Conservation (phyloP, 2,113 vertebrate genomes). For the Lagopus muta region DNA sequence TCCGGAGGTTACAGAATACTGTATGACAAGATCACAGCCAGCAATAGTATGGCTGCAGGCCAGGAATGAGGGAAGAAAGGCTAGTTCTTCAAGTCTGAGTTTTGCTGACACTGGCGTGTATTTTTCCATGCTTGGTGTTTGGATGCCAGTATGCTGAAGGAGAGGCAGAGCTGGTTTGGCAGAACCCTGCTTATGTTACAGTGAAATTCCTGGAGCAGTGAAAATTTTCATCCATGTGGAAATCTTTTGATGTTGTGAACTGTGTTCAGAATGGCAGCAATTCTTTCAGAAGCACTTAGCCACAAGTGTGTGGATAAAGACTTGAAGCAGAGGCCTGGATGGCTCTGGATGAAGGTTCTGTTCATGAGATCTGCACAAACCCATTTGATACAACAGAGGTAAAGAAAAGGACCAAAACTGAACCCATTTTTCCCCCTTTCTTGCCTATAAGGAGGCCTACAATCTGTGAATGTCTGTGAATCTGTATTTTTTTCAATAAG, state of each 20-base stretch:
- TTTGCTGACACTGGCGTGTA: background rate
- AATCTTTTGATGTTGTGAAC: slow-evolving; percentile 1
- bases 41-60: background rate
- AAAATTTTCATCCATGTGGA: background rate
- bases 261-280: background rate
- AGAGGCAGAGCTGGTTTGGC: slow-evolving; percentile 23
- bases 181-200: background rate
- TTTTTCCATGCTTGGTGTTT: background rate
- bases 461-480: background rate
- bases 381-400: background rate
- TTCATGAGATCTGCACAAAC: background rate
- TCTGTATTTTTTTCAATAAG: background rate
- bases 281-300: background rate
- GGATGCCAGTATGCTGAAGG: background rate
- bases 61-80: background rate
- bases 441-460: background rate
- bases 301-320: background rate
- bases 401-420: background rate
- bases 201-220: background rate
- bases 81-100: background rate
- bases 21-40: background rate
- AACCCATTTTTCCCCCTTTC: background rate
- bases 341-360: background rate
- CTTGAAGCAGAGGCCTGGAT: background rate
- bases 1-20: background rate